A percentile compares a stretch with the other conserved stretches of the same genome.
Evolutionary conservation across 2,888 invertebrate species (phyloP).

Genomic region (Suillia variegata): DNA sequence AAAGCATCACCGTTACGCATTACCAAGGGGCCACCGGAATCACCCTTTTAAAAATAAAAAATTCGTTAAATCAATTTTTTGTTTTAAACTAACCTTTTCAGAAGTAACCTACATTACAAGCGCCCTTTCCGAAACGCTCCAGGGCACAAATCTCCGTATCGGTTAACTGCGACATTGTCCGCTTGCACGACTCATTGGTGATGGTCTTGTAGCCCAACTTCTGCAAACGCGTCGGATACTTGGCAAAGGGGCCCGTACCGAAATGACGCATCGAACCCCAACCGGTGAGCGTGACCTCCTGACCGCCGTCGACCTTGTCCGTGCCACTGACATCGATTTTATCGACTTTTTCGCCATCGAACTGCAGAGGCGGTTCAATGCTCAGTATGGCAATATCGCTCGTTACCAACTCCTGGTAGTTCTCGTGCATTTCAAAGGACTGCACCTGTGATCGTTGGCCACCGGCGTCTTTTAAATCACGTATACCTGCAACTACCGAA

Average conservation of each 20-base stretch:
- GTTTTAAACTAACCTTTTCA: too few species aligned
- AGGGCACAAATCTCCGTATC: slow-evolving; percentile 59
- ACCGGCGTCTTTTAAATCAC: slow-evolving; percentile 44
- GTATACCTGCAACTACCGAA: slow-evolving; percentile 48
- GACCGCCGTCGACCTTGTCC: slow-evolving; percentile 45
- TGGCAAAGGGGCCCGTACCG: slow-evolving; percentile 50
- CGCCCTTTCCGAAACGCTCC: slow-evolving; percentile 55
- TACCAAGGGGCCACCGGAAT: slow-evolving; percentile 60
- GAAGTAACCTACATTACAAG: slow-evolving; percentile 55
- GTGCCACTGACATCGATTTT: slow-evolving; percentile 57
- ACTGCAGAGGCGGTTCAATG: slow-evolving; percentile 47
- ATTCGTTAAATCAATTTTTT: not conserved
- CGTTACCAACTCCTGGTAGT: slow-evolving; percentile 52
- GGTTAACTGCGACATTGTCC: slow-evolving; percentile 49
- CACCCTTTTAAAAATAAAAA: slow-evolving; percentile 43
- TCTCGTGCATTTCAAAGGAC: slow-evolving; percentile 51
- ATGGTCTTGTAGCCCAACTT: slow-evolving; percentile 51
- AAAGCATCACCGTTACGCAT: slow-evolving; percentile 46
- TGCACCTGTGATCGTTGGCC: slow-evolving; percentile 47
- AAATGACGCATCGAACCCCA: slow-evolving; percentile 58
- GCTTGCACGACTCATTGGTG: slow-evolving; percentile 49
- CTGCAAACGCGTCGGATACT: slow-evolving; percentile 52
- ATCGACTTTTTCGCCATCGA: slow-evolving; percentile 52
- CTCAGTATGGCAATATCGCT: slow-evolving; percentile 58
- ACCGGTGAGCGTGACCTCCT: slow-evolving; percentile 49